A percentile compares a stretch with the other conserved stretches of the same genome.
These are phyloP conservation scores for Brachypodius melanocephalos DNA, from an alignment of 2,113 vertebrate species.

Conservation along the genomic window DNA sequence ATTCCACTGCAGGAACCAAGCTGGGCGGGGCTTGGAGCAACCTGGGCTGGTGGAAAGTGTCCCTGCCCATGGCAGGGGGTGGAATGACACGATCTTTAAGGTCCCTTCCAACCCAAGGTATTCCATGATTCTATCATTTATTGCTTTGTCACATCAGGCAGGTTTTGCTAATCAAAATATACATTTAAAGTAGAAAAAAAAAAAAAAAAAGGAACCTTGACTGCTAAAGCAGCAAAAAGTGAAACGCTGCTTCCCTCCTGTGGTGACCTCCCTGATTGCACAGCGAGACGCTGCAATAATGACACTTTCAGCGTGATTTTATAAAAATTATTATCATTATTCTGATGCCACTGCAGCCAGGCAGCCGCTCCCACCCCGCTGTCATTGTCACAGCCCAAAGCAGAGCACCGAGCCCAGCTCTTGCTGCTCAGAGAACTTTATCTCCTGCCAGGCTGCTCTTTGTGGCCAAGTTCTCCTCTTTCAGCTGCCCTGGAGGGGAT, in stretches of 20 bases:
- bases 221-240: not conserved
- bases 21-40: not conserved
- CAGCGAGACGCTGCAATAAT: not conserved
- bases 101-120: not conserved
- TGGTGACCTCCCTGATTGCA: slow-evolving; percentile 26
- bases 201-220: not conserved
- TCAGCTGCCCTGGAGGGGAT: not conserved
- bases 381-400: not conserved
- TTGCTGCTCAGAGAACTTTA: not conserved
- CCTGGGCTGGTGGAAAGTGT: not conserved
- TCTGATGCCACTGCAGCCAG: not conserved
- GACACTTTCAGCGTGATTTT: not conserved
- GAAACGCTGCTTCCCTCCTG: slow-evolving; percentile 63
- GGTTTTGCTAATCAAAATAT: not conserved
- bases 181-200: not conserved
- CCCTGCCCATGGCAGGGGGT: not conserved
- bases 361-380: rapidly evolving
- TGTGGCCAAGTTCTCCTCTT: not conserved
- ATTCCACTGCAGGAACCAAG: not conserved
- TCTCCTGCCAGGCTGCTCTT: not conserved
- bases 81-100: not conserved
- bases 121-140: not conserved
- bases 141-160: not conserved
- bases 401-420: not conserved
- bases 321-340: rapidly evolving